Percentiles rank a stretch among this genome's conserved stretches.
These are phyloP conservation scores for Chelonia mydas DNA, from an alignment of 2,797 vertebrate species.

Conservation along the genomic window DNA sequence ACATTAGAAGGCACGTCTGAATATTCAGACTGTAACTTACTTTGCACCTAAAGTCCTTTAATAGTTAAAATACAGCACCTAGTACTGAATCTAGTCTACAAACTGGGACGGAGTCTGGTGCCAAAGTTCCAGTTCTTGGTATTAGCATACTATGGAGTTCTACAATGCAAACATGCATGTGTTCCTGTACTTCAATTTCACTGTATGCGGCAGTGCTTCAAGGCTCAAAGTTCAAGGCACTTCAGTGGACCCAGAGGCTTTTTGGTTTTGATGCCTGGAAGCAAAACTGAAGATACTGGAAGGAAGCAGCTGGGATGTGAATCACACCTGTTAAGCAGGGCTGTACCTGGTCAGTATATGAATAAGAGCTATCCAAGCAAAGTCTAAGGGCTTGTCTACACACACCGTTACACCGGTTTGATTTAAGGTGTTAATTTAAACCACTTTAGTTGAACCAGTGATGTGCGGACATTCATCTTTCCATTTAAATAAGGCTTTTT, in stretches of 20 bases:
- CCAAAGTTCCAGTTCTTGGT: conserved; percentile 70
- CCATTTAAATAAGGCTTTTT: conserved; percentile 59
- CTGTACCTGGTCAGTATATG: conserved; percentile 35
- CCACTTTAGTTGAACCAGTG: conserved; percentile 55
- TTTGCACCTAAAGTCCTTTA: neutral
- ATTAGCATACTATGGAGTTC: conserved; percentile 67
- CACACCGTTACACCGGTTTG: neutral
- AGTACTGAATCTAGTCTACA: conserved; percentile 49
- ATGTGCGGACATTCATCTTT: conserved; percentile 54
- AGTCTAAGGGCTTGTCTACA: neutral
- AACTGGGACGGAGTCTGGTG: conserved; percentile 64
- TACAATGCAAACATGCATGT: conserved; percentile 72
- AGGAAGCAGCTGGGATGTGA: conserved; percentile 24
- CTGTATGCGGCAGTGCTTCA: conserved; percentile 66
- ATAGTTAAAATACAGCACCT: neutral
- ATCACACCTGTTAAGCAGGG: neutral
- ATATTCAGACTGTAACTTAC: conserved; percentile 1
- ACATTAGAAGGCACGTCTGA: conserved; percentile 4
- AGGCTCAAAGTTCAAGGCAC: conserved; percentile 73
- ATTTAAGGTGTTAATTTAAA: conserved; percentile 56
- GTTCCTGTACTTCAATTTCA: conserved; percentile 69
- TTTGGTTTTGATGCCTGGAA: conserved; percentile 62
- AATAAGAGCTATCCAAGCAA: conserved; percentile 3
- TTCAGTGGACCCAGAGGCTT: conserved; percentile 65
- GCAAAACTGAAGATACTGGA: conserved; percentile 30